Percentiles rank a stretch among this genome's conserved stretches.
Evolutionary conservation across 2,888 invertebrate genomes (phyloP).

Genomic region (Drosophila rellima): DNA sequence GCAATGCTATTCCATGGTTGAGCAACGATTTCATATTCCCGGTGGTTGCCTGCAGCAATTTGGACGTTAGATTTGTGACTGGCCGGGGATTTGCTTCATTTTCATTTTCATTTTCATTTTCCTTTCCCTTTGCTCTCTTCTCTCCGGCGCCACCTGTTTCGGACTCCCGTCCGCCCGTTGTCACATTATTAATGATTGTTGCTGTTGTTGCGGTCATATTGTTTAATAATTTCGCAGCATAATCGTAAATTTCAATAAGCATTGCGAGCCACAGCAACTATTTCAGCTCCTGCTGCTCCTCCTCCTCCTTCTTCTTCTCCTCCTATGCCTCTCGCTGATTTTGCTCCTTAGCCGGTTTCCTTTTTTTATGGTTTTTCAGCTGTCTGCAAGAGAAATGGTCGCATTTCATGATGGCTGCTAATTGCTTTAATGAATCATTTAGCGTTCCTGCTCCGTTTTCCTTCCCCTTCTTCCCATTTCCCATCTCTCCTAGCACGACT

Average conservation of each 20-base stretch:
- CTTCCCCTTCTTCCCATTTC: background rate
- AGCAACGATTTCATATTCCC: slow-evolving; percentile 71
- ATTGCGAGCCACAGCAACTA: slow-evolving; percentile 47
- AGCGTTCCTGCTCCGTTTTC: background rate
- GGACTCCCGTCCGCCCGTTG: slow-evolving; percentile 28
- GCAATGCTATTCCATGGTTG: slow-evolving; percentile 58
- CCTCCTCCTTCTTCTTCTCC: background rate
- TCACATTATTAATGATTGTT: slow-evolving; percentile 62
- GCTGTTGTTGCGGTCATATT: slow-evolving; percentile 71
- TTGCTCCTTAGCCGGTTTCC: background rate
- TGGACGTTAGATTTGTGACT: slow-evolving; percentile 66
- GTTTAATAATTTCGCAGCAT: slow-evolving; percentile 79
- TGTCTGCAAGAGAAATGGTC: slow-evolving; percentile 56
- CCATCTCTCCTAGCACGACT: background rate
- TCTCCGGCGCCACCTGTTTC: too few species aligned
- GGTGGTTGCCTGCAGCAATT: slow-evolving; percentile 65
- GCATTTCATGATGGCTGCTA: slow-evolving; percentile 40
- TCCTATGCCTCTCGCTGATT: background rate
- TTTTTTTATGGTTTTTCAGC: slow-evolving; percentile 15
- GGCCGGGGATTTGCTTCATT: slow-evolving; percentile 29
- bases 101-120: slow-evolving; percentile 1
- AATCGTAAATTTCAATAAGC: slow-evolving; percentile 78
- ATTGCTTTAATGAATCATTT: slow-evolving; percentile 65
- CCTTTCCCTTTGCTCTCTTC: background rate
- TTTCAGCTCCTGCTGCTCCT: background rate